Evolutionary conservation across 2,113 vertebrate species (phyloP).

Genomic region (Paedocypris sp.): DNA sequence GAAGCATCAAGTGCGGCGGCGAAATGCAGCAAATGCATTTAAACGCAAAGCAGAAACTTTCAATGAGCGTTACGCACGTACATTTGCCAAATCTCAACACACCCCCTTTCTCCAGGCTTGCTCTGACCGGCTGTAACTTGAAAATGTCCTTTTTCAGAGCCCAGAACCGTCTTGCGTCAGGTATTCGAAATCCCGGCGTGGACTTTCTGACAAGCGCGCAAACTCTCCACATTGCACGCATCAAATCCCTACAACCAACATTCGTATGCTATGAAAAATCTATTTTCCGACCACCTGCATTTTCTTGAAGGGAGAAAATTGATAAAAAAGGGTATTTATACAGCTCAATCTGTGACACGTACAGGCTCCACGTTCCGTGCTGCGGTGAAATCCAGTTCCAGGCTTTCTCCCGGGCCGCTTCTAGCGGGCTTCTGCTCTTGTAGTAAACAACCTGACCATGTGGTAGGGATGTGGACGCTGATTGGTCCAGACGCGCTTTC

Average conservation of each 20-base stretch:
- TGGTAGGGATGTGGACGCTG: constrained; percentile 33
- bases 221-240: not conserved
- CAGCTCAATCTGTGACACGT: no score
- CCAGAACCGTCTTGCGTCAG: not conserved
- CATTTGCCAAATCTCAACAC: constrained; percentile 23
- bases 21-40: not conserved
- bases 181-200: constrained; percentile 13
- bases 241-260: not conserved
- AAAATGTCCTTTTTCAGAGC: constrained; percentile 37
- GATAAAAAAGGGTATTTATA: no score
- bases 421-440: constrained; percentile 27
- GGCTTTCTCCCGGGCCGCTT: not conserved
- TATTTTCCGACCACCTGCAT: not conserved
- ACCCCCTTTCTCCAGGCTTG: constrained; percentile 37
- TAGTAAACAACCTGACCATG: constrained; percentile 48
- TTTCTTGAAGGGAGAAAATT: no score
- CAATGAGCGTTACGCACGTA: constrained; percentile 30
- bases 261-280: not conserved
- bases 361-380: no score
- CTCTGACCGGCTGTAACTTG: constrained; percentile 42
- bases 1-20: not conserved
- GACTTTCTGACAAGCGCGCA: not conserved
- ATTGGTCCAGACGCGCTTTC: constrained; percentile 34
- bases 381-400: not conserved
- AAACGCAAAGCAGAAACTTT: constrained; percentile 1